Percentiles rank a stretch among this genome's conserved stretches.
Evolutionary conservation across 2,888 invertebrate species (phyloP).

Genomic region (Melanophora roralis): DNA sequence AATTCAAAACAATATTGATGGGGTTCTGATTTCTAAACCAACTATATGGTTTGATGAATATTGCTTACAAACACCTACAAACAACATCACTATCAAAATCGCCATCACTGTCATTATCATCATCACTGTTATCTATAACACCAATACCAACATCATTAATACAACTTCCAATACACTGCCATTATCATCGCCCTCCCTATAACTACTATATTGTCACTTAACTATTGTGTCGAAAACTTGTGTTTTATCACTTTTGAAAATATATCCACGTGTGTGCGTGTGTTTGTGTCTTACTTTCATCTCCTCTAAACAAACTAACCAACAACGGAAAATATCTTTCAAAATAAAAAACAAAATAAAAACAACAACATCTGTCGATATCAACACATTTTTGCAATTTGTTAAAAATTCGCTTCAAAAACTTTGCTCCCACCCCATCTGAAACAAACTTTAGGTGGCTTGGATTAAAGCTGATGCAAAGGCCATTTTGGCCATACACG

Average conservation of each 20-base stretch:
- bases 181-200: conserved; percentile 45
- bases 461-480: conserved; percentile 97
- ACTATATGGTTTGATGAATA: too few relatives aligned
- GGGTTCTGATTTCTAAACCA: too few relatives aligned
- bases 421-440: too few relatives aligned
- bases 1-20: not conserved
- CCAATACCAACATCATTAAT: conserved; percentile 47
- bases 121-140: not conserved
- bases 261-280: not conserved
- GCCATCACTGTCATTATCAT: conserved; percentile 52
- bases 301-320: not conserved
- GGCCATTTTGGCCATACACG: conserved; percentile 94
- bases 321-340: too few relatives aligned
- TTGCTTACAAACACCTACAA: conserved; percentile 3
- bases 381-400: not conserved
- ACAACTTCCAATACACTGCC: conserved; percentile 30
- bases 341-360: conserved; percentile 36
- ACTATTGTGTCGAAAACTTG: conserved; percentile 21
- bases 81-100: conserved; percentile 56
- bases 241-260: conserved; percentile 38
- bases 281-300: not conserved
- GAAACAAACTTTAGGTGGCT: conserved; percentile 93
- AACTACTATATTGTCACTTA: conserved; percentile 9
- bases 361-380: conserved; percentile 26
- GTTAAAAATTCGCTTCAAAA: conserved; percentile 10